phyloP scores from a whole-genome alignment of 2,113 vertebrate species.

The Corvus hawaiiensis region DNA sequence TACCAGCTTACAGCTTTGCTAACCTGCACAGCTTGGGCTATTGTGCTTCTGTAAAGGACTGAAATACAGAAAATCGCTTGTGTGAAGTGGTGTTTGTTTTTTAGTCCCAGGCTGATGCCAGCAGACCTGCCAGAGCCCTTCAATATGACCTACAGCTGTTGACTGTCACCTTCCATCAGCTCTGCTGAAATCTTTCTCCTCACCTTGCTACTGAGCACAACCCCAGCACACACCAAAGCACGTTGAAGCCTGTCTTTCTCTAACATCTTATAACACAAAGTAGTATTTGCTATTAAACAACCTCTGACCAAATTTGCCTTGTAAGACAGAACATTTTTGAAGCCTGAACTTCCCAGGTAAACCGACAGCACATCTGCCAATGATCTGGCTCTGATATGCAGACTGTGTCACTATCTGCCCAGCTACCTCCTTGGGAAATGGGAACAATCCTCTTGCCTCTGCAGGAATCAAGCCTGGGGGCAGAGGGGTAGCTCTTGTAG shows the following conservation, averaged over 20 bases:
- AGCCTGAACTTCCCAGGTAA: neutral
- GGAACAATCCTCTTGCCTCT: neutral
- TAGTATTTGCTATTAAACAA: neutral
- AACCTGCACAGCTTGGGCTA: neutral
- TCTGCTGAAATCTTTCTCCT: neutral
- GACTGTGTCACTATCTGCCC: neutral
- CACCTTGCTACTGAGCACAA: neutral
- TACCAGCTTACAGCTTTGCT: neutral
- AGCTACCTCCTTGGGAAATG: neutral
- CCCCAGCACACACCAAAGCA: neutral
- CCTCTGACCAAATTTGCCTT: neutral
- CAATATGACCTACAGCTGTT: neutral
- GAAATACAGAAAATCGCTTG: neutral
- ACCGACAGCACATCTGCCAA: neutral
- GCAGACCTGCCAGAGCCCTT: neutral
- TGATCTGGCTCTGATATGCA: neutral
- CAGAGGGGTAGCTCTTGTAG: neutral
- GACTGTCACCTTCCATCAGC: neutral
- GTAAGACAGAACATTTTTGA: neutral
- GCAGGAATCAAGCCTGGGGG: neutral
- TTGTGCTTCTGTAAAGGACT: neutral
- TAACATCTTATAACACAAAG: neutral
- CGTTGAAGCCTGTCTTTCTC: neutral
- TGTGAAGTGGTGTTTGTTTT: neutral
- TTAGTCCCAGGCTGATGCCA: neutral